Evolutionary conservation across 2,113 vertebrate species (phyloP), one percentile per base, ranked within the genome.

Genomic region (Quiscalus mexicanus): DNA sequence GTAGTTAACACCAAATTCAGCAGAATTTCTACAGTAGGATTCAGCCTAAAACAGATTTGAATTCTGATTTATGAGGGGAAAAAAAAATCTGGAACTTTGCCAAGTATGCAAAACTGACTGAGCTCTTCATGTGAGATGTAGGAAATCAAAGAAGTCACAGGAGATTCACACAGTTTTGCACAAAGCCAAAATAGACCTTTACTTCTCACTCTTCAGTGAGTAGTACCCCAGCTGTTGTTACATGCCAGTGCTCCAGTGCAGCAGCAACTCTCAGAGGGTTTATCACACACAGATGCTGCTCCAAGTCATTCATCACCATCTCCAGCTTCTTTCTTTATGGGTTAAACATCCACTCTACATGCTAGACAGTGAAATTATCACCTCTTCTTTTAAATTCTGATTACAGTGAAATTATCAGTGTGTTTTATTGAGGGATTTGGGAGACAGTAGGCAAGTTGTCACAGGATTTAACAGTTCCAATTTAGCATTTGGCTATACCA

Each of bases 1-100:
- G 86, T 15, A 93, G 87, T 95, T 96, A 97, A 92, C 74, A 84
- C 88, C 85, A 91, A 84, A 87, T 89, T 87, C 74, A 96, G 52
- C 62, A 96, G 79, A 92, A 92, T 60, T 94, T 89, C 78, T 96
- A 86, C 58, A 90, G 64, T 47, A 82, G 53, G 70, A 74, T 68
- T 73, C 73, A 84, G 25, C 44, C 80, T 86, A 64, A 20, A 91
- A 28, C 33, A 87, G 28, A 91, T 45, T 52, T 27, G 55, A 91
- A 80, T 58, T 87, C 75, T 19, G 13, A 56, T 52, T 56, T 90
- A 31, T 31, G 17, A 77, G 31, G 24, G 30, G 22, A 27, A n/a
- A 84, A 70, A 30, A 59, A 88, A 65, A 63, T 49, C 39, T 84
- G n/a, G 12, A 86, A 59, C 58, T 79, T 77, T 64, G 71, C n/a